These are phyloP conservation scores for Catocala nupta DNA, from an alignment of 2,888 invertebrate genomes.

Conservation along the genomic window DNA sequence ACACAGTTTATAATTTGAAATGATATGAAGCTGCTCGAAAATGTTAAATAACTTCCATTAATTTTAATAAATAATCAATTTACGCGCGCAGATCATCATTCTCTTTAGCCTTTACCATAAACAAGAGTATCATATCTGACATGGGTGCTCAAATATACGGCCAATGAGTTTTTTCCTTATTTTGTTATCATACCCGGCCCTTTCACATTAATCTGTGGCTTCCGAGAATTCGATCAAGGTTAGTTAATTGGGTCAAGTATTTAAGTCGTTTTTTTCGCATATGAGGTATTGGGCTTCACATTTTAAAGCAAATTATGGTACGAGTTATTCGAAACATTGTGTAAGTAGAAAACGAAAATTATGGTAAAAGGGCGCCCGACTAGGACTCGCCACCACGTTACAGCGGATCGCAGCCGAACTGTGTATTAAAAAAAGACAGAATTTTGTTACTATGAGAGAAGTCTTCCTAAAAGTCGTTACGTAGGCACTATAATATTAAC, in stretches of 20 bases:
- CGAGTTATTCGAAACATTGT: too few species aligned
- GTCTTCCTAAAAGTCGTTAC: too few species aligned
- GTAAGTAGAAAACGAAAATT: too few species aligned
- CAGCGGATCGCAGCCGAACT: too few species aligned
- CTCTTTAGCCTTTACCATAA: slow-evolving; percentile 52
- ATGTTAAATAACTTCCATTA: background rate
- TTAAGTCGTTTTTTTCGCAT: slow-evolving; percentile 13
- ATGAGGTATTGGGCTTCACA: background rate
- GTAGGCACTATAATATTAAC: too few species aligned
- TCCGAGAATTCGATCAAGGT: slow-evolving; percentile 38
- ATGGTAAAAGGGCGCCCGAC: too few species aligned
- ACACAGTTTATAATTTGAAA: too few species aligned
- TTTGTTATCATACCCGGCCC: slow-evolving; percentile 40
- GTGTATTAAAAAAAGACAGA: too few species aligned
- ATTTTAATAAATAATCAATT: slow-evolving; percentile 57
- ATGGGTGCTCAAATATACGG: slow-evolving; percentile 38
- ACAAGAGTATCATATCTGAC: slow-evolving; percentile 52
- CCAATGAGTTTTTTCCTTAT: slow-evolving; percentile 41
- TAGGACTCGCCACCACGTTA: too few species aligned
- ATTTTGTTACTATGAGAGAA: too few species aligned
- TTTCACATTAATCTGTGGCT: slow-evolving; percentile 44
- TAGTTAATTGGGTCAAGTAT: slow-evolving; percentile 36
- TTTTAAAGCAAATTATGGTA: too few species aligned
- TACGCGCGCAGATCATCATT: slow-evolving; percentile 63
- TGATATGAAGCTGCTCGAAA: background rate